A percentile compares a stretch with the other conserved stretches of the same genome.
Evolutionary conservation across 1,140 invertebrate genomes (phyloP).

Genomic region (Hestina assimilis): DNA sequence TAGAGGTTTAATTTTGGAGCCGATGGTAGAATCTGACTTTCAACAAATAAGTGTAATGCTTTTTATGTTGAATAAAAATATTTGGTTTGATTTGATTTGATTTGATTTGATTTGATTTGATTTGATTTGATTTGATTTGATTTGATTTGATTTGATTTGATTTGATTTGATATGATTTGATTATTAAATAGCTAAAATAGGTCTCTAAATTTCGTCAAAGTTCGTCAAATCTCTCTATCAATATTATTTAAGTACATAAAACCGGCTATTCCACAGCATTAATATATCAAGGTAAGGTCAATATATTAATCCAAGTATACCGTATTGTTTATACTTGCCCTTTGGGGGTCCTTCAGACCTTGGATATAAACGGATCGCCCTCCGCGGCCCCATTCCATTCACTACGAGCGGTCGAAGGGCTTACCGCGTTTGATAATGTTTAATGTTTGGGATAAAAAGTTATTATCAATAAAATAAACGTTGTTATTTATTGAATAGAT

Average conservation of each 20-base stretch:
- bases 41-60: no score
- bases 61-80: no score
- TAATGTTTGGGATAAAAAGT: slow-evolving; percentile 4
- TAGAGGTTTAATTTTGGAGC: no score
- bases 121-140: no score
- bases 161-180: no score
- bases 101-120: no score
- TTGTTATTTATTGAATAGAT: background rate
- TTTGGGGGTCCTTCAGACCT: slow-evolving; percentile 16
- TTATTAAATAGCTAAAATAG: no score
- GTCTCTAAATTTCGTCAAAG: no score
- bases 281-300: background rate
- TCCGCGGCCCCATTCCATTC: slow-evolving; percentile 29
- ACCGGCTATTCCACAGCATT: background rate
- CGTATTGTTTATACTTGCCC: slow-evolving; percentile 24
- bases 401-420: slow-evolving; percentile 21
- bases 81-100: no score
- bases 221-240: no score
- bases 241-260: background rate
- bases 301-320: slow-evolving; percentile 6
- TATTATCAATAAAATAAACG: background rate
- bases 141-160: no score
- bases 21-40: no score
- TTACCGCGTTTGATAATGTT: slow-evolving; percentile 17
- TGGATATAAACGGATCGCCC: slow-evolving; percentile 26